Conservation (phyloP, 2,797 vertebrate genomes). For the Pampus argenteus region DNA sequence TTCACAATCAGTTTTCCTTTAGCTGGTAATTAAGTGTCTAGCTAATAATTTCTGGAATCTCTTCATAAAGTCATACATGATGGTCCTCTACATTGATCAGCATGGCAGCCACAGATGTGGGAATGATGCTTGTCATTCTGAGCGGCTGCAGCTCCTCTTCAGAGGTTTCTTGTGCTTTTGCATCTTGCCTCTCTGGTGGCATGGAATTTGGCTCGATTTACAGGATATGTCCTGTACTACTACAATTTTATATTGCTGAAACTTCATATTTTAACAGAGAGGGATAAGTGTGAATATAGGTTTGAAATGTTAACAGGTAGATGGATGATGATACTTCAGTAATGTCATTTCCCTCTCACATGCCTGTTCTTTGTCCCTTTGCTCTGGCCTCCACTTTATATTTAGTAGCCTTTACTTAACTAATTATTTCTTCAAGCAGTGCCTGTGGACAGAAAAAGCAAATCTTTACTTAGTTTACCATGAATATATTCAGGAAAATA, state of each 20-base stretch:
- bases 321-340: conserved; percentile 17
- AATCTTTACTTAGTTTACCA: conserved; percentile 11
- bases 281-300: conserved; percentile 5
- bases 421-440: conserved; percentile 61
- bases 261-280: conserved; percentile 34
- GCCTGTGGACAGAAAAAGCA: conserved; percentile 57
- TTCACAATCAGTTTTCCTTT: conserved; percentile 19
- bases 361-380: conserved; percentile 31
- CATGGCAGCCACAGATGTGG: conserved; percentile 4
- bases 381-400: conserved; percentile 28
- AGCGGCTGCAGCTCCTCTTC: conserved; percentile 25
- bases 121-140: conserved; percentile 17
- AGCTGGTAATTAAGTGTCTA: conserved; percentile 2
- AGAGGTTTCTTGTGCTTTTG: conserved; percentile 40
- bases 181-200: conserved; percentile 12
- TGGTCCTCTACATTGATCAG: conserved; percentile 1
- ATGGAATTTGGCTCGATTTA: conserved; percentile 56
- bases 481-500: neutral
- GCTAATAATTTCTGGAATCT: neutral
- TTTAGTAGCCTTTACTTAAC: conserved; percentile 1
- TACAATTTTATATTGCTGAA: conserved; percentile 42
- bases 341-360: conserved; percentile 16
- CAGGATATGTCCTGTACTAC: conserved; percentile 21
- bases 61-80: conserved; percentile 13
- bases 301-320: conserved; percentile 14